phyloP scores from a whole-genome alignment of 2,888 invertebrate species.

The Lapara coniferarum region DNA sequence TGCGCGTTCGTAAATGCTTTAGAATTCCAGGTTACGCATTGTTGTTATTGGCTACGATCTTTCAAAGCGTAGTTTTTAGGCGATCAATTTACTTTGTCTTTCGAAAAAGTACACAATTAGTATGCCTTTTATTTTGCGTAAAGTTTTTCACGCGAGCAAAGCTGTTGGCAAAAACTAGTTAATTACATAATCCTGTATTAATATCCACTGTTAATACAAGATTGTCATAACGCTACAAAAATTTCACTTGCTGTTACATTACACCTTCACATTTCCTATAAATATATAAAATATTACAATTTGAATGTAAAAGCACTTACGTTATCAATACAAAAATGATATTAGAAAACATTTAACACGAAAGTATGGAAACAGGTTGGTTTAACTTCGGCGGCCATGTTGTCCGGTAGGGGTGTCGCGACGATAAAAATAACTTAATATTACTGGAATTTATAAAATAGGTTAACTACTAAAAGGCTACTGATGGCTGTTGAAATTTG shows the following conservation, averaged over 20 bases:
- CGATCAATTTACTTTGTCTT: no score
- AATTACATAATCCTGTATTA: neutral
- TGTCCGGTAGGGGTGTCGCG: neutral
- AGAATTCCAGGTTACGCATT: no score
- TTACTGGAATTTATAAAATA: neutral
- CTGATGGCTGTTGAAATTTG: neutral
- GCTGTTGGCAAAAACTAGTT: no score
- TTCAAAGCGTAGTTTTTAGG: no score
- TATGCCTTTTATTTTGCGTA: no score
- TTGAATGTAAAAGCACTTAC: slow-evolving; percentile 22
- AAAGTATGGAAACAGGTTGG: slow-evolving; percentile 22
- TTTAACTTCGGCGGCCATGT: slow-evolving; percentile 17
- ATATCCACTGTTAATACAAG: neutral
- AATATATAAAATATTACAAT: slow-evolving; percentile 5
- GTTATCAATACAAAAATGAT: slow-evolving; percentile 21
- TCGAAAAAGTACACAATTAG: no score
- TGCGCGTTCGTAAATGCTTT: no score
- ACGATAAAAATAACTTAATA: neutral
- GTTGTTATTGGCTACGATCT: no score
- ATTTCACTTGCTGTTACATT: neutral
- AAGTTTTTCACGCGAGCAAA: no score
- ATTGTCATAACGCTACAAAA: neutral
- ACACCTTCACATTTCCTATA: neutral
- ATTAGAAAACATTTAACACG: slow-evolving; percentile 24
- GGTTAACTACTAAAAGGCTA: neutral